A percentile compares a stretch with the other conserved stretches of the same genome.
These are phyloP conservation scores for Podarcis muralis DNA, from an alignment of 2,113 vertebrate genomes.

Conservation along the genomic window DNA sequence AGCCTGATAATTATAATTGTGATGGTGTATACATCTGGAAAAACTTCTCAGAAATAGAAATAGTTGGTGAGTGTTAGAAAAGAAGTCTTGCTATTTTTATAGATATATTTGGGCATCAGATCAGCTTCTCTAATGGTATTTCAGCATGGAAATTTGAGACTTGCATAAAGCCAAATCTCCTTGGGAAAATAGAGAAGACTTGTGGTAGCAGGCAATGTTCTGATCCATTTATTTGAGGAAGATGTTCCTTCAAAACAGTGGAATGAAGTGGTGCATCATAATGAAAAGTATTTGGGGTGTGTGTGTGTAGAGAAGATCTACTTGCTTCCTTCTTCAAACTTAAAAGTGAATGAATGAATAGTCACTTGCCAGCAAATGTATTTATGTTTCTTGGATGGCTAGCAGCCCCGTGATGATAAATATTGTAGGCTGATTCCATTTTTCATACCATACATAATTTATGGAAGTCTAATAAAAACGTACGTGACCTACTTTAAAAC, in stretches of 20 bases:
- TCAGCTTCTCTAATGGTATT: too few species aligned
- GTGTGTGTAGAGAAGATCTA: not conserved
- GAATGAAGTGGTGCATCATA: not conserved
- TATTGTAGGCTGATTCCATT: not conserved
- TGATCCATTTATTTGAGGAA: not conserved
- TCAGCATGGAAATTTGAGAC: not conserved
- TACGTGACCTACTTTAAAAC: fast-evolving
- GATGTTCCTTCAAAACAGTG: not conserved
- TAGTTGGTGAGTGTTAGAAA: not conserved
- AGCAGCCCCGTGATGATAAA: not conserved
- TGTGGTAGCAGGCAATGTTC: not conserved
- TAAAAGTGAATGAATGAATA: not conserved
- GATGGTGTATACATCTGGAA: not conserved
- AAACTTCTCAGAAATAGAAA: not conserved
- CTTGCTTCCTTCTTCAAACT: not conserved
- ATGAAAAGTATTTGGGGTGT: not conserved
- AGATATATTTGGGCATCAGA: not conserved
- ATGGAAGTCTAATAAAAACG: not conserved
- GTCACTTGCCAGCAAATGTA: fast-evolving
- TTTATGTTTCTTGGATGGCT: not conserved
- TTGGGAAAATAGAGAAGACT: not conserved
- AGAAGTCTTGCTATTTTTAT: not conserved
- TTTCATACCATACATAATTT: not conserved
- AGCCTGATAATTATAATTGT: not conserved
- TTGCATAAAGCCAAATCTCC: not conserved